Evolutionary conservation across 1,140 invertebrate genomes (phyloP), one percentile per base, ranked within the genome.

Genomic region (Neomicropteryx cornuta): DNA sequence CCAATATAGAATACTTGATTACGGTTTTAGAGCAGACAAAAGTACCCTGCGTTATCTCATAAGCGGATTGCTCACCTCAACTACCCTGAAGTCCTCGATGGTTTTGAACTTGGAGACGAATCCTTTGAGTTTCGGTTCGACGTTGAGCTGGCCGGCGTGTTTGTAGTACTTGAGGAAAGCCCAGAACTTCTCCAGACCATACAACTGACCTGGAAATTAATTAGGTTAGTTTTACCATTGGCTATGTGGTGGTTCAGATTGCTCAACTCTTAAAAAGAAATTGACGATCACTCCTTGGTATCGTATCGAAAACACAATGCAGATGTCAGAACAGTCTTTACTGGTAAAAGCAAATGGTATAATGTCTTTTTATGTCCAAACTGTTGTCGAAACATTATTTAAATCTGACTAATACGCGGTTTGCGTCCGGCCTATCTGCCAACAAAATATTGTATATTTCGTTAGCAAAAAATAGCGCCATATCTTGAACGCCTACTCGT

Each of bases 171-270:
- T 97, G 4, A 95, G 66, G 71, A 97, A 98, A 28, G 94, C 93
- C 91, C 94, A 97, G 66, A 98, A 99, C 62, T 99, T 99, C 67
- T 99, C 96, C 31, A 99, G 66, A 27, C 95, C 96, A 70, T 98
- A 99, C 14, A 97, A 67, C 68, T 98, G 91, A 64, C 91, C 88
- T 90, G 58, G n/a, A 46, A 41, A 19, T 0, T 16, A 24, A 43
- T 37, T 14, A 53, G 42, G 5, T 18, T 33, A 39, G 39, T n/a
- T 27, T n/a, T 27, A 27, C n/a, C 6, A 27, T 27, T 27, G n/a
- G 6, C 23, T 27, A 27, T n/a, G n/a, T 27, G n/a, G 8, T 27
- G 8, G 8, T 27, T 27, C 24, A 27, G 24, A n/a, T n/a, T n/a
- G n/a, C n/a, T n/a, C n/a, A n/a, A n/a, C n/a, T n/a, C n/a, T n/a